Evolutionary conservation across 2,797 vertebrate genomes (phyloP).

Genomic region (Tenualosa thibaudeaui): DNA sequence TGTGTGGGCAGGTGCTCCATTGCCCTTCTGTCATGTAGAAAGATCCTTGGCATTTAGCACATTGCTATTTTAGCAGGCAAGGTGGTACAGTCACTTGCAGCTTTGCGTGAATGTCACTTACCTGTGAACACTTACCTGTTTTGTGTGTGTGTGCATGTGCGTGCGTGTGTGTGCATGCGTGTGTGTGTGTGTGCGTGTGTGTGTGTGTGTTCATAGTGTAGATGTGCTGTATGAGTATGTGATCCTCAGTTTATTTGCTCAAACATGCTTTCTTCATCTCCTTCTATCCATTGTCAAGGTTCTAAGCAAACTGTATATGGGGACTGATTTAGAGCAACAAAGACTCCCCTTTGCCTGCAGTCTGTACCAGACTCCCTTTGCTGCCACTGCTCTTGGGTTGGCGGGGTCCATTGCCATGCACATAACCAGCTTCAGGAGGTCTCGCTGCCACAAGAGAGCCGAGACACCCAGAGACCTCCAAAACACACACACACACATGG

Average conservation of each 20-base stretch:
- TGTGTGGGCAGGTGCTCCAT: neutral
- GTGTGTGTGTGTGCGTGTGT: neutral
- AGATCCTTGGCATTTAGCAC: constrained; percentile 8
- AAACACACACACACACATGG: neutral
- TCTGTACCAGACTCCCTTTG: neutral
- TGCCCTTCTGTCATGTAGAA: constrained; percentile 8
- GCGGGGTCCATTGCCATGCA: neutral
- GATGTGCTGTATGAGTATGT: neutral
- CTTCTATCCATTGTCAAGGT: no score
- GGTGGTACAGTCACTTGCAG: neutral
- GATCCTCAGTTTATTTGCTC: no score
- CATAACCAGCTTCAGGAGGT: constrained; percentile 1
- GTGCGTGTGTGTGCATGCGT: neutral
- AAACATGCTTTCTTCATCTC: no score
- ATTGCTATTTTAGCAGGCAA: neutral
- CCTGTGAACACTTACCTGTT: neutral
- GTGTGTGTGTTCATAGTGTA: neutral
- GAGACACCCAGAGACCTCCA: neutral
- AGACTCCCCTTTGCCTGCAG: neutral
- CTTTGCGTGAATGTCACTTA: neutral
- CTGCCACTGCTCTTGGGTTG: no score
- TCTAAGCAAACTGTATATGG: no score
- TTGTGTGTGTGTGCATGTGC: neutral
- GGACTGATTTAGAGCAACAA: neutral
- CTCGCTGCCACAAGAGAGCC: neutral